These are phyloP conservation scores for Dasyprocta punctata DNA, from an alignment of 2,113 vertebrate species.

Conservation along the genomic window DNA sequence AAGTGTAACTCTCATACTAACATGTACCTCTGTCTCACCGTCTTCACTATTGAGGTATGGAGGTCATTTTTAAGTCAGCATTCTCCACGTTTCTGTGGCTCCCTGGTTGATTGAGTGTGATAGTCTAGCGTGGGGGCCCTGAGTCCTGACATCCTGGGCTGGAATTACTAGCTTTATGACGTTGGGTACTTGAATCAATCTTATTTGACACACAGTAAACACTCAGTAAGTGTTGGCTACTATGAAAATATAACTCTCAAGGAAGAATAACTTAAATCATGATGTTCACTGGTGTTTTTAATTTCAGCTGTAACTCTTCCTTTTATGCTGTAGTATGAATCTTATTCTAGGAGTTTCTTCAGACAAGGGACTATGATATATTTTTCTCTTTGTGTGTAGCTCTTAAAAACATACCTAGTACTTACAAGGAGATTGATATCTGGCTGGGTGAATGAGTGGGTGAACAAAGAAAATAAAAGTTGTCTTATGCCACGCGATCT, in stretches of 20 bases:
- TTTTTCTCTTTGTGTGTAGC: not conserved
- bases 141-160: not conserved
- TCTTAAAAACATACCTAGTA: not conserved
- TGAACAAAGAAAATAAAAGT: conserved; percentile 1
- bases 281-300: not conserved
- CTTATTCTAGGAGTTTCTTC: not conserved
- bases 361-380: not conserved
- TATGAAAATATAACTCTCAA: not conserved
- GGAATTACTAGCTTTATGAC: conserved; percentile 55
- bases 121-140: not conserved
- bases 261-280: not conserved
- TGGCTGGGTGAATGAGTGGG: not conserved
- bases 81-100: not conserved
- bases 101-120: not conserved
- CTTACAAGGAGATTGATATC: not conserved
- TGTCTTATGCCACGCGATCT: conserved; percentile 28
- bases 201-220: not conserved
- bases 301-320: not conserved
- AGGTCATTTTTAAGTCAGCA: not conserved
- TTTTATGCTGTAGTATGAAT: not conserved
- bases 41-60: not conserved
- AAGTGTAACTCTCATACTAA: not conserved
- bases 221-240: not conserved
- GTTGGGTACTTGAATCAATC: not conserved
- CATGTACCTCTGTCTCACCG: not conserved